Evolutionary conservation across 2,797 vertebrate species (phyloP).

Genomic region (Sebastes miniatus): DNA sequence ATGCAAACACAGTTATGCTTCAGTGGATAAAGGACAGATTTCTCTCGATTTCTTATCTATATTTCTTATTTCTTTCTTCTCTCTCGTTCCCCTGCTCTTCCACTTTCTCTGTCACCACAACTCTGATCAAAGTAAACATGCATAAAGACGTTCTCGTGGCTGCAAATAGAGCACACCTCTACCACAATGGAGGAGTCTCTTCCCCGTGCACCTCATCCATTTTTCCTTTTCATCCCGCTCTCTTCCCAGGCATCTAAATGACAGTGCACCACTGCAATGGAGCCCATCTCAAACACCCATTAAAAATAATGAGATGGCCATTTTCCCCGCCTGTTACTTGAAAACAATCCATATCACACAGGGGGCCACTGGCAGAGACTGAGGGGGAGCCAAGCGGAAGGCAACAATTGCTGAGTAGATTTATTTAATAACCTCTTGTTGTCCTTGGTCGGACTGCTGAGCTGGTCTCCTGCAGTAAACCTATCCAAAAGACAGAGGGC

Average conservation of each 20-base stretch:
- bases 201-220: conserved; percentile 39
- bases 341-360: conserved; percentile 78
- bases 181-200: conserved; percentile 29
- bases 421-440: conserved; percentile 76
- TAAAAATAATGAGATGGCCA: conserved; percentile 83
- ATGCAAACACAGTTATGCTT: conserved; percentile 50
- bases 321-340: conserved; percentile 77
- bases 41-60: background rate
- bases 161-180: conserved; percentile 24
- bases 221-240: conserved; percentile 63
- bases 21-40: background rate
- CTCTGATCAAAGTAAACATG: conserved; percentile 62
- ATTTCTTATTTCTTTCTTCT: background rate
- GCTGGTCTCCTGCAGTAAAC: conserved; percentile 50
- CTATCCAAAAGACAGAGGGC: conserved; percentile 20
- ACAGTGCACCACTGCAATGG: conserved; percentile 58
- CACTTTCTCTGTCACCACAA: background rate
- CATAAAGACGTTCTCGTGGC: conserved; percentile 41
- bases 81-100: background rate
- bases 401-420: conserved; percentile 68
- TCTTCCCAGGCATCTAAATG: conserved; percentile 63
- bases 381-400: conserved; percentile 55
- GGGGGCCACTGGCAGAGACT: conserved; percentile 47
- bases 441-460: conserved; percentile 64
- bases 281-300: conserved; percentile 77